Conservation (phyloP, 2,113 vertebrate genomes). For the Sigmodon hispidus region DNA sequence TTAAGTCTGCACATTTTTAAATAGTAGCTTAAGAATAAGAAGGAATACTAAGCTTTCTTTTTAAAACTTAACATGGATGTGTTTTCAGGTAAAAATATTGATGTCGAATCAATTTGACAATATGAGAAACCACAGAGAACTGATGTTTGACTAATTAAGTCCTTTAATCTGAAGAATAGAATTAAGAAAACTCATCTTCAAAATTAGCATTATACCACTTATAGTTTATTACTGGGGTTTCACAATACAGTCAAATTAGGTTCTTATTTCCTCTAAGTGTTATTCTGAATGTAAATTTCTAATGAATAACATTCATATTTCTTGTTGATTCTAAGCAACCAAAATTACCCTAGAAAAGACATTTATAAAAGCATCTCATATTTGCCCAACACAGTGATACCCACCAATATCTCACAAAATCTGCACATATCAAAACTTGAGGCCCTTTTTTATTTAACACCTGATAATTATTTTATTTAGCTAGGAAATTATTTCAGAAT, state of each 20-base stretch:
- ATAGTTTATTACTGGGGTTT: background rate
- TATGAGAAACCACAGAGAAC: background rate
- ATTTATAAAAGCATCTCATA: background rate
- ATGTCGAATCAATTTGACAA: slow-evolving; percentile 29
- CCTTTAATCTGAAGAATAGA: slow-evolving; percentile 8
- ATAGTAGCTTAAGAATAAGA: background rate
- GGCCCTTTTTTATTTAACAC: background rate
- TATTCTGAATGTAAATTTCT: background rate
- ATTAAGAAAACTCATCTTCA: slow-evolving; percentile 25
- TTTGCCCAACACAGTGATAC: background rate
- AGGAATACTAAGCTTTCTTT: background rate
- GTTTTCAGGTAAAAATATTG: slow-evolving; percentile 29
- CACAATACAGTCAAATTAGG: background rate
- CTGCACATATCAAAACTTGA: background rate
- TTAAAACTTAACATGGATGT: background rate
- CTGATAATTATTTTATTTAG: background rate
- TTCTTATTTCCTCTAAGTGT: background rate
- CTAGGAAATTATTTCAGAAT: background rate
- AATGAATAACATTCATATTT: background rate
- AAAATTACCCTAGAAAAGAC: background rate
- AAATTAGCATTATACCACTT: background rate
- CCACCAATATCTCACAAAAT: background rate
- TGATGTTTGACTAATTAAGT: slow-evolving; percentile 3
- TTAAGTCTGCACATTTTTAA: background rate
- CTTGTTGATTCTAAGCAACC: background rate